Evolutionary conservation across 2,888 invertebrate genomes (phyloP), one percentile per base, ranked within the genome.

Genomic region (Aradus depressus): DNA sequence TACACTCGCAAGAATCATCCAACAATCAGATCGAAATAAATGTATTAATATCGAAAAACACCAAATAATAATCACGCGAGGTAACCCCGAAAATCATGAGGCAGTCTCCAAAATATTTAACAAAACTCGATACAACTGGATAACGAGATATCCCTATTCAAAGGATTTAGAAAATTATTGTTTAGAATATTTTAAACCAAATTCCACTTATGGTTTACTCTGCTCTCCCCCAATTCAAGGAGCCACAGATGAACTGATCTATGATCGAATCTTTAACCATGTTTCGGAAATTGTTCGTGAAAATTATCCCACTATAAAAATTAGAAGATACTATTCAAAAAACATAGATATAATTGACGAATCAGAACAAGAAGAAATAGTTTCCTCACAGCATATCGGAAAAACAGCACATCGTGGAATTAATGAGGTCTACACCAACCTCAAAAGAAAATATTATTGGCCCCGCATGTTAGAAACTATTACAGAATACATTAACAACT

Each of bases 131-230:
- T 10, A 42, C 44, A 32, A 28, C 53, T 56, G 44, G 62, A 66
- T 64, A 65, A 60, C 65, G 64, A 35, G 58, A 62, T 19, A 67
- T 60, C 21, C 52, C 44, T 18, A 61, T 23, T 16, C 56, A 50
- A 8, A 57, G 2, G 1, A 61, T 51, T 47, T 63, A 55, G 61
- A 65, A 74, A 73, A 61, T 73, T 71, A 5, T n/a, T 22, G 16
- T 34, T 2, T 25, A 10, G 35, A 22, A 12, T 19, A 37, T 21
- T 14, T 44, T 8, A 51, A 10, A 14, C 32, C 14, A 10, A 22
- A 12, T 12, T 38, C 16, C 10, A 47, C 8, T 4, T 26, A 35
- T 35, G 4, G 6, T 16, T 2, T 5, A 22, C 16, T 22, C 14
- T 37, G 37, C 14, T 37, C 37, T n/a, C n/a, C n/a, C n/a, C n/a